These are phyloP conservation scores for Nephrotoma guestfalica DNA, from an alignment of 2,888 invertebrate genomes.

Conservation along the genomic window DNA sequence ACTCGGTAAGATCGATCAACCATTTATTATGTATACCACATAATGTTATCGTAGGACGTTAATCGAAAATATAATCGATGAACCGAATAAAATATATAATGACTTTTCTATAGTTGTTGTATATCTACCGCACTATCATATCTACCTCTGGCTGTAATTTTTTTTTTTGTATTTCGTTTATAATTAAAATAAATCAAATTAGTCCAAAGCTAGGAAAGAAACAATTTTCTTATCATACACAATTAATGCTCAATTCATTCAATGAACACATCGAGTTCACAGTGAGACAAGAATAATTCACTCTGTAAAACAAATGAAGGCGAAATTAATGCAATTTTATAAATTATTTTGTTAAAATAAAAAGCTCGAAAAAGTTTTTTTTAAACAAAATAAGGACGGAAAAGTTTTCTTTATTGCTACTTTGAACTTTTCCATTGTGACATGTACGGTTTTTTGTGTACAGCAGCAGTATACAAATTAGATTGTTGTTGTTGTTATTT, in stretches of 20 bases:
- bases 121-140: background rate
- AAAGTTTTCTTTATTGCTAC: background rate
- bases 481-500: background rate
- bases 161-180: background rate
- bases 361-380: background rate
- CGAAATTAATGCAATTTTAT: background rate
- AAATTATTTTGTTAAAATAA: background rate
- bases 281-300: background rate
- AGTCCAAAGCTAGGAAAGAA: background rate
- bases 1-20: background rate
- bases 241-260: background rate
- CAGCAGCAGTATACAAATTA: background rate
- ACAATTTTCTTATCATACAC: background rate
- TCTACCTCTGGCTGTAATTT: background rate
- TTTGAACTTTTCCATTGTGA: background rate
- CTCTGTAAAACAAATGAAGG: background rate
- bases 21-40: background rate
- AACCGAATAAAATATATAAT: background rate
- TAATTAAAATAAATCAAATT: background rate
- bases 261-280: background rate
- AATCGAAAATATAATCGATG: background rate
- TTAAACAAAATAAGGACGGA: background rate
- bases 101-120: background rate
- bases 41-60: background rate
- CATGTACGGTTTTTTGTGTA: background rate